Conservation (phyloP, 2,113 vertebrate genomes). For the Callipepla californica region DNA sequence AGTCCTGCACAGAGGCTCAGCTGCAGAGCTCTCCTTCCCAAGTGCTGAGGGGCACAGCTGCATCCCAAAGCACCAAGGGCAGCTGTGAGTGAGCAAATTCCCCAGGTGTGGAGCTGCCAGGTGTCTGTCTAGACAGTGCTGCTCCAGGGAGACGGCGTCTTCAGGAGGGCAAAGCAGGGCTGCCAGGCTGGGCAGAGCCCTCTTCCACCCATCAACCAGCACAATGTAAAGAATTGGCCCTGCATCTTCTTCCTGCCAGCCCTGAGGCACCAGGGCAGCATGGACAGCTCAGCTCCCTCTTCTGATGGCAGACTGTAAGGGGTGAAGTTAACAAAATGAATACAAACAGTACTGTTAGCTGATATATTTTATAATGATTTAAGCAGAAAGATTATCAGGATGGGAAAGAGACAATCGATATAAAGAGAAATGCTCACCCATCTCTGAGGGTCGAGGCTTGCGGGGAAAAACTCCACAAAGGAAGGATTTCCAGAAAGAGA, state of each 20-base stretch:
- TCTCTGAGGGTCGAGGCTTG: too few species aligned
- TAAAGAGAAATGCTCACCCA: too few species aligned
- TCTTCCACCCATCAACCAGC: neutral
- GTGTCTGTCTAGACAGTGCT: neutral
- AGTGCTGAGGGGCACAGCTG: neutral
- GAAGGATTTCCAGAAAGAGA: too few species aligned
- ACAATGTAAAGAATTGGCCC: neutral
- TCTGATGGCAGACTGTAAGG: neutral
- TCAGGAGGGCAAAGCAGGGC: neutral
- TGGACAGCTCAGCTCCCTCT: slow-evolving; percentile 40
- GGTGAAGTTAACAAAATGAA: too few species aligned
- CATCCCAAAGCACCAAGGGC: fast-evolving
- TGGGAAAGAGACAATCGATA: too few species aligned
- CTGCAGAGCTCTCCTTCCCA: neutral
- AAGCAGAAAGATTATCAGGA: too few species aligned
- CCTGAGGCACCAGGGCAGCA: slow-evolving; percentile 1
- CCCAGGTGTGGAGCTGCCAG: neutral
- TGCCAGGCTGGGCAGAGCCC: neutral
- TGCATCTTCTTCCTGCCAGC: neutral
- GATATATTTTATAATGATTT: too few species aligned
- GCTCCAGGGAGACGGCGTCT: neutral
- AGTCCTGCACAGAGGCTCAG: neutral
- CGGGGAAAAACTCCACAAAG: too few species aligned
- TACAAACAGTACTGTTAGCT: too few species aligned
- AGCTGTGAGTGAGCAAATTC: neutral